These are phyloP conservation scores for Paramormyrops hopkinsi DNA, from an alignment of 2,797 vertebrate genomes.

Conservation along the genomic window DNA sequence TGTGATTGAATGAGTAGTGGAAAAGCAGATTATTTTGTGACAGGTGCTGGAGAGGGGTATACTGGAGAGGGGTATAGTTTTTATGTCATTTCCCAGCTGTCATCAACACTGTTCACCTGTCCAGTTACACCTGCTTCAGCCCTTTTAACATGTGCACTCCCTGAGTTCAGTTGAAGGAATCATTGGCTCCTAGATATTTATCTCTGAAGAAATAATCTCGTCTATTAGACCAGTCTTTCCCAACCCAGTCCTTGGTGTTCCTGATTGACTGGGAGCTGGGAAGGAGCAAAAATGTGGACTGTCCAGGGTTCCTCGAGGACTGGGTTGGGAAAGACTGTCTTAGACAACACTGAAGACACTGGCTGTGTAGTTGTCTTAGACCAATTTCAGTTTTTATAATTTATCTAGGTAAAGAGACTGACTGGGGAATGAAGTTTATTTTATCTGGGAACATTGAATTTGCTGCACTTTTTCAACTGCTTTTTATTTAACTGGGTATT, in stretches of 20 bases:
- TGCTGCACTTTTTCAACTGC: not conserved
- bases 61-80: not conserved
- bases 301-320: not conserved
- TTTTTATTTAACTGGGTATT: not conserved
- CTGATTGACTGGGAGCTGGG: not conserved
- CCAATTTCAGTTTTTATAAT: not conserved
- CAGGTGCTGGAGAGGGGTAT: not conserved
- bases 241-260: not conserved
- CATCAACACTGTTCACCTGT: not conserved
- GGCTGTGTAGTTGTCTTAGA: not conserved
- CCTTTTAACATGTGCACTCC: not conserved
- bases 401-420: not conserved
- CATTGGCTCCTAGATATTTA: not conserved
- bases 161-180: not conserved
- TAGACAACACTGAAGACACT: not conserved
- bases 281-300: not conserved
- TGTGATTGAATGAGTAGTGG: constrained; percentile 10
- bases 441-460: not conserved
- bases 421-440: not conserved
- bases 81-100: not conserved
- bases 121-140: not conserved
- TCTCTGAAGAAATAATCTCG: not conserved
- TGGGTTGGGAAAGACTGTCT: not conserved
- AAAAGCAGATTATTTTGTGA: not conserved
- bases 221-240: not conserved